A percentile compares a stretch with the other conserved stretches of the same genome.
Evolutionary conservation across 2,113 vertebrate genomes (phyloP).

Genomic region (Lophura nycthemera): DNA sequence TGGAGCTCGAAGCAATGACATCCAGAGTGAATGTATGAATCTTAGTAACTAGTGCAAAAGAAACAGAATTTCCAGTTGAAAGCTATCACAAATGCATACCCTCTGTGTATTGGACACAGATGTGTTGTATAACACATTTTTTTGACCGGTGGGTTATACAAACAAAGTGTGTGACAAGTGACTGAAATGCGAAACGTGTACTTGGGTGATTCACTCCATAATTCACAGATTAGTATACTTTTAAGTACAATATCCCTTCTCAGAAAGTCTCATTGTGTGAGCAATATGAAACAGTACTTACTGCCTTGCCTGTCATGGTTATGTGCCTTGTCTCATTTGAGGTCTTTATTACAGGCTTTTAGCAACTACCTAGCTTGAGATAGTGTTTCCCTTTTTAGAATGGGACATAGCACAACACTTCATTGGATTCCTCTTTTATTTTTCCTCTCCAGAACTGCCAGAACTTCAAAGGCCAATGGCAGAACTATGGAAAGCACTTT

Average conservation of each 20-base stretch:
- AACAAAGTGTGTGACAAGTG: constrained; percentile 10
- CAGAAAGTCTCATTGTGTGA: neutral
- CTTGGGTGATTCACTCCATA: neutral
- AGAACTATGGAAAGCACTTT: neutral
- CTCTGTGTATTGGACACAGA: neutral
- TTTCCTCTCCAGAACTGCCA: neutral
- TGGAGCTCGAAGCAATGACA: neutral
- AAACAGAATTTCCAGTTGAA: constrained; percentile 10
- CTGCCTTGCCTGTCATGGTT: neutral
- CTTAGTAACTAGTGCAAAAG: neutral
- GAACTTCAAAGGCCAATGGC: neutral
- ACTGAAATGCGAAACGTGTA: neutral
- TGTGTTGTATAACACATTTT: constrained; percentile 16
- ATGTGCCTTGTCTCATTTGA: neutral
- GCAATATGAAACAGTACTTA: neutral
- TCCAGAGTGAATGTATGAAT: neutral
- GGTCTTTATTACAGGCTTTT: neutral
- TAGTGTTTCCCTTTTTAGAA: neutral
- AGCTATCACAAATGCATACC: neutral
- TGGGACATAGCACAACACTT: neutral
- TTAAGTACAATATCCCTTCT: neutral
- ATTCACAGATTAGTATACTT: neutral
- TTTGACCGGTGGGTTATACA: neutral
- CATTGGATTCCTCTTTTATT: neutral
- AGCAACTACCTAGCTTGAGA: neutral